Evolutionary conservation across 2,113 vertebrate species (phyloP), one percentile per base, ranked within the genome.

Genomic region (Lates calcarifer): DNA sequence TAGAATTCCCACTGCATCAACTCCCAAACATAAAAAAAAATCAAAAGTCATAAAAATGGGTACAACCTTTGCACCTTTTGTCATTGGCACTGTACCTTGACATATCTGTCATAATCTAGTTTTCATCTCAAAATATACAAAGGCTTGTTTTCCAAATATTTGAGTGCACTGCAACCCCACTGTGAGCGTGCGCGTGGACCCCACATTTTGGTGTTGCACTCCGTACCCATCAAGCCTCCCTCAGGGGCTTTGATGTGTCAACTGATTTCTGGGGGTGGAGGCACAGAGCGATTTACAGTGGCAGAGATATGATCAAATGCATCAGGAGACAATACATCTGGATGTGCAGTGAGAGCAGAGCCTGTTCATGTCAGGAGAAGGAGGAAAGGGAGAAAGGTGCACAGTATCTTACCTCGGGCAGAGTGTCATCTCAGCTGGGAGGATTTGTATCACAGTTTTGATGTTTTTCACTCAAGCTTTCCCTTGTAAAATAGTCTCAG

Each of bases 221-320:
- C 51, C 10, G 31, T n/a, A n/a, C n/a, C 43, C 55, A 41, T 51
- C 37, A 47, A 79, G 63, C 49, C 33, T 70, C 66, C 68, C 60
- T 66, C 7, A 1, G 57, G 62, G 43, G 31, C 66, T 86, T 76
- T 84, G 83, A 87, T 83, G 57, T 79, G 83, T 75, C 85, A 83
- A 58, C 68, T 61, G 82, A 86, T 78, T 53, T 58, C 31, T 39
- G 26, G 41, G 41, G 73, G 71, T 73, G 61, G 79, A 77, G 62
- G 65, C 53, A 56, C 49, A 4, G 33, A 86, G 83, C 33, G 35
- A 64, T 77, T 77, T 72, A 68, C 78, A 64, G 66, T 55, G 58
- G 39, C 77, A 56, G 57, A 82, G 87, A 83, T 81, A 61, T 70
- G 84, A 89, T 85, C 76, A 83, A 86, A 83, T 73, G 68, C 64